A percentile compares a stretch with the other conserved stretches of the same genome.
These are phyloP conservation scores for Muntiacus muntjak DNA, from an alignment of 2,113 vertebrate species.

Conservation along the genomic window DNA sequence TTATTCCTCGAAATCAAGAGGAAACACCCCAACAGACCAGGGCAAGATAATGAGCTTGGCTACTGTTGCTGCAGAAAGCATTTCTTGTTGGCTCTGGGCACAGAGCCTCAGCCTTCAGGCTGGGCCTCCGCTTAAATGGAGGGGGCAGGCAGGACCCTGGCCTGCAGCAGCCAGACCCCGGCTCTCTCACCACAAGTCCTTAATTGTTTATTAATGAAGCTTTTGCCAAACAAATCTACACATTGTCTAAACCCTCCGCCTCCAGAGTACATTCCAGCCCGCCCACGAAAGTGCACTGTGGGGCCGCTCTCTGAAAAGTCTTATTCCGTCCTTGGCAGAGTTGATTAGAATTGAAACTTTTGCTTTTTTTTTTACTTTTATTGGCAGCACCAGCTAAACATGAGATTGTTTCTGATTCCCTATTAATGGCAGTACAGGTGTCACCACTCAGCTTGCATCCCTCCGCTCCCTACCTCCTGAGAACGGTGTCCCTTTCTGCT, in stretches of 20 bases:
- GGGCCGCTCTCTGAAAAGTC: constrained; percentile 25
- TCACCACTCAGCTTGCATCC: constrained; percentile 31
- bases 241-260: neutral
- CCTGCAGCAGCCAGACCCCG: neutral
- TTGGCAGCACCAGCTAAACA: constrained; percentile 51
- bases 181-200: neutral
- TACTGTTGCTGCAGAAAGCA: constrained; percentile 51
- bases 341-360: constrained; percentile 33
- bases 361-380: neutral
- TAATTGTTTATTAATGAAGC: constrained; percentile 56
- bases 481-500: constrained; percentile 62
- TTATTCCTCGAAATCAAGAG: constrained; percentile 57
- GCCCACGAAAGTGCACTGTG: neutral
- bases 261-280: constrained; percentile 29
- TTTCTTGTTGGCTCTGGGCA: neutral
- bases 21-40: neutral
- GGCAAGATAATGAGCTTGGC: constrained; percentile 44
- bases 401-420: constrained; percentile 48
- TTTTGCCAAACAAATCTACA: constrained; percentile 51
- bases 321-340: constrained; percentile 44
- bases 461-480: neutral
- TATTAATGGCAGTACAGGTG: constrained; percentile 70
- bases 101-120: neutral
- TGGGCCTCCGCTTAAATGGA: neutral
- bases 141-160: neutral